phyloP scores from a whole-genome alignment of 2,113 vertebrate genomes.

The Plecotus auritus region DNA sequence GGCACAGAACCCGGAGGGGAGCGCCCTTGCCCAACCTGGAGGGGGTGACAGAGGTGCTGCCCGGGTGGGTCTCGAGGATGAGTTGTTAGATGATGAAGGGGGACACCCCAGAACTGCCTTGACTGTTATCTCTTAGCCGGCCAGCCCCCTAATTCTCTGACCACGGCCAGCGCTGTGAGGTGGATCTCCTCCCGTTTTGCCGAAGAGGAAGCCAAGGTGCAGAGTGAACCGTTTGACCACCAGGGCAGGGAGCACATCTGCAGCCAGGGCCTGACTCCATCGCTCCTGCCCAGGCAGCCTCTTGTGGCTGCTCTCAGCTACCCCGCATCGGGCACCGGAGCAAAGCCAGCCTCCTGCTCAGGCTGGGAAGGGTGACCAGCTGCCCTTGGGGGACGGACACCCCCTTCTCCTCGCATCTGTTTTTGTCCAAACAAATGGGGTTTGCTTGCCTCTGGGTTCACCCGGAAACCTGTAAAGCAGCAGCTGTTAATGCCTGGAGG shows the following conservation, averaged over 20 bases:
- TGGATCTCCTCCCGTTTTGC: no score
- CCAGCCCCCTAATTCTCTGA: not conserved
- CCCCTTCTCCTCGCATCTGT: not conserved
- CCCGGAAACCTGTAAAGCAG: not conserved
- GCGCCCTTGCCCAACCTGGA: accelerated
- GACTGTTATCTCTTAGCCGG: not conserved
- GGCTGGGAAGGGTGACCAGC: not conserved
- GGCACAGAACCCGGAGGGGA: not conserved
- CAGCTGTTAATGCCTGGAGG: not conserved
- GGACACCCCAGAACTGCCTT: no score
- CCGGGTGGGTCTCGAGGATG: not conserved
- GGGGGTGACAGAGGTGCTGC: not conserved
- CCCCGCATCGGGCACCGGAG: not conserved
- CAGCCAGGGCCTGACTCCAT: not conserved
- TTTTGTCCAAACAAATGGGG: not conserved
- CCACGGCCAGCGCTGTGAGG: accelerated
- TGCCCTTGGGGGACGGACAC: not conserved
- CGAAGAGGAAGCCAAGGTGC: not conserved
- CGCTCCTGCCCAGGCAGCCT: not conserved
- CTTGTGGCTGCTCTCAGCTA: not conserved
- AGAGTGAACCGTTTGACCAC: not conserved
- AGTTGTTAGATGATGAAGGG: not conserved
- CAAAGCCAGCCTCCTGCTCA: not conserved
- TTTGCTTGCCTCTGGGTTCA: not conserved
- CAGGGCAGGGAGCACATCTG: not conserved